Conservation (phyloP, 2,888 invertebrate species). For the Plebejus anna region DNA sequence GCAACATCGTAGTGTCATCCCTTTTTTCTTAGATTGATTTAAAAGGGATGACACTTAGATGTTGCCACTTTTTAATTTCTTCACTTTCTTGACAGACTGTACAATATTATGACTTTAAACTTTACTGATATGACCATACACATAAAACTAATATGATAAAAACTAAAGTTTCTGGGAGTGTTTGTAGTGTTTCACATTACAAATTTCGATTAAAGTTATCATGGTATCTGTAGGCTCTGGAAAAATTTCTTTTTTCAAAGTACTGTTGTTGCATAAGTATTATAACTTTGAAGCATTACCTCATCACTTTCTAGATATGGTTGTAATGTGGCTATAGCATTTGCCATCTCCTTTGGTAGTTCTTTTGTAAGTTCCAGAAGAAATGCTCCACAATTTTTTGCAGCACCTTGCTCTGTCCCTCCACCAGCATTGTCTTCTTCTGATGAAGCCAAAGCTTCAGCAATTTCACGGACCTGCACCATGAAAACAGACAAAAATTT, state of each 20-base stretch:
- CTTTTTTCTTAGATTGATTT: no score
- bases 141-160: not conserved
- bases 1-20: no score
- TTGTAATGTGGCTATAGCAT: constrained; percentile 80
- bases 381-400: constrained; percentile 76
- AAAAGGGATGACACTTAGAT: no score
- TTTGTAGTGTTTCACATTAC: not conserved
- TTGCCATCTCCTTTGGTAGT: constrained; percentile 80
- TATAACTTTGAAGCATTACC: constrained; percentile 46
- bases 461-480: constrained; percentile 83
- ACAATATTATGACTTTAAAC: no score
- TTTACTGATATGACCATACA: no score
- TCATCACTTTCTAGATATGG: constrained; percentile 81
- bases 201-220: no score
- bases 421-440: constrained; percentile 70
- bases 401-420: constrained; percentile 63
- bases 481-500: not conserved
- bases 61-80: no score
- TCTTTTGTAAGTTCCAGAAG: constrained; percentile 83
- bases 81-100: not conserved
- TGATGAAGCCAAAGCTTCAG: constrained; percentile 81
- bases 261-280: no score
- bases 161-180: not conserved
- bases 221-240: not conserved
- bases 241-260: not conserved